These are phyloP conservation scores for Yoshiicerus persimilis DNA, from an alignment of 1,140 invertebrate species.

Conservation along the genomic window DNA sequence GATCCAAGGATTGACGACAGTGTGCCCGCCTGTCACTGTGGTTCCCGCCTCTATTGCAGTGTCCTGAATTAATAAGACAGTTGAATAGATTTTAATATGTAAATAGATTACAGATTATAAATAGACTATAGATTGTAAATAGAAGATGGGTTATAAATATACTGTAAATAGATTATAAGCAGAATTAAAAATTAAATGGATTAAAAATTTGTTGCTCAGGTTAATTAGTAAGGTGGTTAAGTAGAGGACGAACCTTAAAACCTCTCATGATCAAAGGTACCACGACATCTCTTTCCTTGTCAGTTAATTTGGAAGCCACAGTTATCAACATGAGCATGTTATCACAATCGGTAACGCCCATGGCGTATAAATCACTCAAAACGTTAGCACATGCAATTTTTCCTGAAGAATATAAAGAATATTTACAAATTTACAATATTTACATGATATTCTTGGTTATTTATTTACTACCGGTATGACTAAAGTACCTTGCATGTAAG, in stretches of 20 bases:
- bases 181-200: no score
- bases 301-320: constrained; percentile 92
- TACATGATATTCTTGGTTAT: neutral
- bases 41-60: constrained; percentile 90
- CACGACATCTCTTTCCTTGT: constrained; percentile 92
- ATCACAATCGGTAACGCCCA: constrained; percentile 98
- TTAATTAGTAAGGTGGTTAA: no score
- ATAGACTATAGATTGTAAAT: no score
- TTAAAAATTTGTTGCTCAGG: no score
- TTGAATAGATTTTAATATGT: no score
- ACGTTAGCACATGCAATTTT: constrained; percentile 98
- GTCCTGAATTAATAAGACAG: no score
- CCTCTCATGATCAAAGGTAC: constrained; percentile 92
- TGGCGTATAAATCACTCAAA: constrained; percentile 96
- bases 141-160: no score
- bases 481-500: constrained; percentile 89
- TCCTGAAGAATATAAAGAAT: constrained; percentile 59
- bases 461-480: neutral
- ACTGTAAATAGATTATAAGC: no score
- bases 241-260: constrained; percentile 66
- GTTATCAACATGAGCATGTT: constrained; percentile 98
- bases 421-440: neutral
- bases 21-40: constrained; percentile 92
- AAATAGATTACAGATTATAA: no score
- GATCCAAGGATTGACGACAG: constrained; percentile 97